Percentiles rank a stretch among this genome's conserved stretches.
phyloP scores from a whole-genome alignment of 2,113 vertebrate species.

The Glareola pratincola region DNA sequence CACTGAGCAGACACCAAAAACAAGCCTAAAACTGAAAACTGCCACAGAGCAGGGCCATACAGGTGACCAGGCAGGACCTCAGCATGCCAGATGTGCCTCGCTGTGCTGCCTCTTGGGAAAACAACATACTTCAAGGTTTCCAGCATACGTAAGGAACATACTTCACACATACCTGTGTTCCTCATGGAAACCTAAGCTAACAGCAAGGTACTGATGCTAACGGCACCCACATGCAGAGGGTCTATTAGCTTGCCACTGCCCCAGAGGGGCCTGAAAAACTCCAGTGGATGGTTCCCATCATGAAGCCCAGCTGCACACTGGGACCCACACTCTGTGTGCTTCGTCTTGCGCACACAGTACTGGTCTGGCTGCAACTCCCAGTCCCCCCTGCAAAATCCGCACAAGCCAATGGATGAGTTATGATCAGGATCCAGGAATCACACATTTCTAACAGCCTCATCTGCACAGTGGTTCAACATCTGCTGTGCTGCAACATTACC shows the following conservation, averaged over 20 bases:
- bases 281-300: not conserved
- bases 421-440: not conserved
- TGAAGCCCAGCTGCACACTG: not conserved
- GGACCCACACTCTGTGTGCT: not conserved
- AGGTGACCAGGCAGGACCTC: not conserved
- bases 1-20: not conserved
- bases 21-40: not conserved
- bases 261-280: not conserved
- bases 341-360: not conserved
- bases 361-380: not conserved
- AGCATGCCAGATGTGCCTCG: rapidly evolving
- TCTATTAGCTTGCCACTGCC: not conserved
- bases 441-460: not conserved
- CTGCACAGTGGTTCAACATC: not conserved
- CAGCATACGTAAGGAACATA: not conserved
- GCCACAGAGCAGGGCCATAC: not conserved
- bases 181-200: not conserved
- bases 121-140: not conserved
- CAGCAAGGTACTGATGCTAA: not conserved
- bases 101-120: not conserved
- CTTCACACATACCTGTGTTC: not conserved
- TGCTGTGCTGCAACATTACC: not conserved
- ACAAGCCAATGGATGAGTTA: not conserved
- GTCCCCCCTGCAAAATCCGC: not conserved
- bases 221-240: not conserved